Evolutionary conservation across 1,140 invertebrate species (phyloP), one percentile per base, ranked within the genome.

Genomic region (Notospermus geniculatus): DNA sequence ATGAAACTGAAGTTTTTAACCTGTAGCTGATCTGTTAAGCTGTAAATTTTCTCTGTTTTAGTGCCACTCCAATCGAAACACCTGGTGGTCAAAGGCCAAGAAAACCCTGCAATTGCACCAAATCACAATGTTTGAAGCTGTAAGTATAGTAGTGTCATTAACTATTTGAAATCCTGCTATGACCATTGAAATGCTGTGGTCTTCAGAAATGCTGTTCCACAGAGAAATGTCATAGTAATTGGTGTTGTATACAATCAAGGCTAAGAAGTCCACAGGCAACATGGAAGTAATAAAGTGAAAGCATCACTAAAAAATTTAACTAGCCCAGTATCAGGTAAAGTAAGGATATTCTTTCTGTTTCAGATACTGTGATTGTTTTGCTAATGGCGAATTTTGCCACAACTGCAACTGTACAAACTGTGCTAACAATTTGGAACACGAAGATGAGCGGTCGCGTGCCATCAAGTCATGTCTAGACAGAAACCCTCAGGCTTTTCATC

Each of bases 351-450:
- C 55, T 65, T 59, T 29, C 64, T 53, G 65, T n/a, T 78, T 30
- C 74, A 90, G 88, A 70, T 98, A 99, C 80, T 99, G 97, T 83
- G 97, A 99, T 80, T 99, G 97, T 81, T 99, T 99, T 86, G 96
- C 97, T 0, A 98, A 98, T 83, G 97, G 97, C 23, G 96, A 99
- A 83, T 99, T 99, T 80, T 99, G 97, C 84, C 89, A 93, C 75
- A 89, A 92, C 79, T 99, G 97, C 78, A 99, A 99, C 76, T 99
- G 97, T 80, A 93, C 90, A 76, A 97, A 96, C 82, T 99, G 97
- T 81, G 94, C 88, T 64, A 99, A 99, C 75, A 99, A 98, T 83
- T 82, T 99, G 45, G 89, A 93, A 41, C 92, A 97, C 77, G 96
- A 99, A 80, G 94, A 96, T 71, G 91, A 97, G 68, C 81, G 97